Base-by-base conservation (phyloP, 2,797 vertebrate species). In the Melanotaenia pygmaea region DNA sequence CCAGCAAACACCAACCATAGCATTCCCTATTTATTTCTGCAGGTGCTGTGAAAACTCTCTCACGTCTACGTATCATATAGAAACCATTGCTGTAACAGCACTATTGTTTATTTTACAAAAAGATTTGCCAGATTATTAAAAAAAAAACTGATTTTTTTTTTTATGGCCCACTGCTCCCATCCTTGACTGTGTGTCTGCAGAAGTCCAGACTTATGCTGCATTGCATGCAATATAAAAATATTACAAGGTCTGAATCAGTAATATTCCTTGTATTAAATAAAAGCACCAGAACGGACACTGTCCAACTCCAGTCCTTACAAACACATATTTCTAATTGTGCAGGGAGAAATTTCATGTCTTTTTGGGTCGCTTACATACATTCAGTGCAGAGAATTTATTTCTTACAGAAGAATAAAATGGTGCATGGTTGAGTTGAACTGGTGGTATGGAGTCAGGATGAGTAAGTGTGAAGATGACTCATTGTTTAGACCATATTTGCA, bases 381-480 rank as follows among this genome's bases (percentile, higher is more conserved):
- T 28, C 12, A 50, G 35, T 32, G 40, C 16, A 7, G 12, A 43
- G 67, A 0, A 56, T 68, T 62, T 75, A 56, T n/a, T 28, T 47
- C 32, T 32, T 54, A 68, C 37, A 3, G 10, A 28, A 66, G 14
- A 37, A 20, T 47, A 12, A 59, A 70, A 22, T 32, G 13, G 38
- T 30, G 24, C 13, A 58, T 18, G 38, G 32, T 24, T 34, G 70
- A 45, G 43, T 59, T 24, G 43, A 59, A 56, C 28, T 22, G 47
- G 14, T 59, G 20, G 7, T 59, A 34, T n/a, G 61, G 53, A 32
- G 18, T 28, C 32, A 45, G 64, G 18, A 28, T n/a, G n/a, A 28
- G 18, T 22, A 45, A 34, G 38, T 18, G 18, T 64, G 64, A 50
- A 45, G 58, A 26, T 18, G 70, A 72, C 65, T 77, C 30, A 58